These are phyloP conservation scores for Erynnis tages DNA, from an alignment of 2,888 invertebrate species.

Conservation along the genomic window DNA sequence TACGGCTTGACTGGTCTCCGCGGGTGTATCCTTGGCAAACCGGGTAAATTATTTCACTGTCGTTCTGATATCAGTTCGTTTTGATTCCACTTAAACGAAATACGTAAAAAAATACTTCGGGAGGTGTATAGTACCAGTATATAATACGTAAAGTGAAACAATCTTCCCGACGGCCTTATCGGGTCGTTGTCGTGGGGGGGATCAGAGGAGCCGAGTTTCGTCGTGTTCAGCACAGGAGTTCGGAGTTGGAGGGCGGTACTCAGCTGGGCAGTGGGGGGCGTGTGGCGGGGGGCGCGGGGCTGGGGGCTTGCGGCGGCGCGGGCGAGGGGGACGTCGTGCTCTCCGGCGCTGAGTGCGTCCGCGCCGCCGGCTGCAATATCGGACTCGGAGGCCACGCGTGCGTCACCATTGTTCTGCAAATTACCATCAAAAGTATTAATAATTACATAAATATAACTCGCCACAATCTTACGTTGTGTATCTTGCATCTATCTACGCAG, in stretches of 20 bases:
- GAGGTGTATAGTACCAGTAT: conserved; percentile 8
- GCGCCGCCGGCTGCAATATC: conserved; percentile 86
- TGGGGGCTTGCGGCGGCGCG: conserved; percentile 68
- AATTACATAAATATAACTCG: too few species aligned
- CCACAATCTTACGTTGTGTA: too few species aligned
- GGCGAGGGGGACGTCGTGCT: conserved; percentile 74
- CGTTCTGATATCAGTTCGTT: conserved; percentile 27
- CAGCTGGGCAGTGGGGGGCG: conserved; percentile 78
- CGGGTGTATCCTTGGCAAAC: conserved; percentile 56
- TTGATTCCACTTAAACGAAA: conserved; percentile 14
- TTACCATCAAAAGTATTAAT: too few species aligned
- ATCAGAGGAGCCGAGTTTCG: conserved; percentile 78
- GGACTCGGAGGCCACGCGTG: conserved; percentile 92
- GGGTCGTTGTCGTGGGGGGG: conserved; percentile 60
- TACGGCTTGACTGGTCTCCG: conserved; percentile 75
- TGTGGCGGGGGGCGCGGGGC: conserved; percentile 62
- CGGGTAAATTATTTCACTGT: conserved; percentile 64
- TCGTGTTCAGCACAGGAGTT: conserved; percentile 82
- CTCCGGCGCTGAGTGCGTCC: conserved; percentile 88
- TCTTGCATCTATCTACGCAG: too few species aligned
- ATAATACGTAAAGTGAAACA: conserved; percentile 48
- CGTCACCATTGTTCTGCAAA: conserved; percentile 82
- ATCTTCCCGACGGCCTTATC: conserved; percentile 63
- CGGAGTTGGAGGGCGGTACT: conserved; percentile 82
- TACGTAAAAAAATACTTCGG: conserved; percentile 14